Conservation (phyloP, 2,888 invertebrate genomes). For the Julus scandinavius region DNA sequence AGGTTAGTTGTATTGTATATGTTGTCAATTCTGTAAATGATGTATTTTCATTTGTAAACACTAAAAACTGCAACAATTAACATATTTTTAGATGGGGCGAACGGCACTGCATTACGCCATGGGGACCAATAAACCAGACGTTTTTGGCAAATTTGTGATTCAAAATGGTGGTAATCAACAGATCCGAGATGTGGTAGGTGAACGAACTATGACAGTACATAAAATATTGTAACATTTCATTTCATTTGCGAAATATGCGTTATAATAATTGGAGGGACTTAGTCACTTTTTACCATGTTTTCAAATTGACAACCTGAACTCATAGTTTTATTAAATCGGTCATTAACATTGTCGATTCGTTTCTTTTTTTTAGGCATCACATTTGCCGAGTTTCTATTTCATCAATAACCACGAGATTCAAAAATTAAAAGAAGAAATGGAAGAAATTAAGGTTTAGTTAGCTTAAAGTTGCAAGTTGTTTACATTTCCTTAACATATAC, state of each 20-base stretch:
- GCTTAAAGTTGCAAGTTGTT: neutral
- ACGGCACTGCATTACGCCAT: constrained; percentile 90
- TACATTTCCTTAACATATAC: neutral
- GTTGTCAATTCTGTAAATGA: neutral
- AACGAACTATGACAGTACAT: too few species aligned
- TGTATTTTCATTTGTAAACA: neutral
- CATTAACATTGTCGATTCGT: neutral
- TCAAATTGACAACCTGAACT: too few species aligned
- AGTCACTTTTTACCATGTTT: too few species aligned
- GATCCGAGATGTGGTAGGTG: constrained; percentile 78
- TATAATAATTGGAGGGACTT: too few species aligned
- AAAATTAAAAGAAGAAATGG: constrained; percentile 83
- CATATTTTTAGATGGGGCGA: constrained; percentile 78
- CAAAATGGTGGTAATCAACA: constrained; percentile 85
- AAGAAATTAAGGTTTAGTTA: constrained; percentile 54
- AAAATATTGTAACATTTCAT: too few species aligned
- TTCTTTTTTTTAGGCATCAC: constrained; percentile 72
- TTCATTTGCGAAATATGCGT: too few species aligned
- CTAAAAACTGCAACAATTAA: neutral
- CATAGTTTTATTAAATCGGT: neutral
- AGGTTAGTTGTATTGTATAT: constrained; percentile 21
- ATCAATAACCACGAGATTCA: constrained; percentile 91
- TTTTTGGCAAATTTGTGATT: constrained; percentile 81
- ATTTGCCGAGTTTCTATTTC: constrained; percentile 90
- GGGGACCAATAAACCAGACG: constrained; percentile 86